These are phyloP conservation scores for Drosophila kanapiae DNA, from an alignment of 1,140 invertebrate species.

Conservation along the genomic window DNA sequence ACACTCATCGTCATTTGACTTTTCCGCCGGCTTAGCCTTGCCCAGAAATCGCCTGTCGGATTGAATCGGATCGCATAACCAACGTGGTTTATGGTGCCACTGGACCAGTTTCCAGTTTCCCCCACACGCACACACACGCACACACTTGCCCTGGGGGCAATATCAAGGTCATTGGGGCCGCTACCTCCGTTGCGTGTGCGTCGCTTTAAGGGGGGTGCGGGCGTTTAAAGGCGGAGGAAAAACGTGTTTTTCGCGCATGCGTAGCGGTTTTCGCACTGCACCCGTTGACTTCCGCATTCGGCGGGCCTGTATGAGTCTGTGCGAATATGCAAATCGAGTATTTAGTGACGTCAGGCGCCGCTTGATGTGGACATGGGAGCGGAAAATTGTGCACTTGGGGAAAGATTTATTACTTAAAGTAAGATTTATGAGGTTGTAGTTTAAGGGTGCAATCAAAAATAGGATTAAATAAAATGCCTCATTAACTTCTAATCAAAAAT, in stretches of 20 bases:
- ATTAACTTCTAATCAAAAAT: too few species aligned
- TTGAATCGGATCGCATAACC: constrained; percentile 45
- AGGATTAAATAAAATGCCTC: too few species aligned
- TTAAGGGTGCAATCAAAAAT: too few species aligned
- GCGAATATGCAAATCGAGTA: constrained; percentile 44
- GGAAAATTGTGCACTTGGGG: constrained; percentile 12
- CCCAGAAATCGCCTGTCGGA: constrained; percentile 42
- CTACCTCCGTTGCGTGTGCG: constrained; percentile 38
- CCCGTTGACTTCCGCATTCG: constrained; percentile 68
- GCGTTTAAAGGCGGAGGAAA: constrained; percentile 1
- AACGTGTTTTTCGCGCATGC: constrained; percentile 71
- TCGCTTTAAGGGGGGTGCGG: background rate
- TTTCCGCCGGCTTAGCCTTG: constrained; percentile 40
- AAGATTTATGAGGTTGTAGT: background rate
- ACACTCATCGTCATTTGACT: constrained; percentile 22
- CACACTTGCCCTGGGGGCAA: constrained; percentile 37
- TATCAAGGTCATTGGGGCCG: constrained; percentile 73
- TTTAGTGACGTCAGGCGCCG: constrained; percentile 36
- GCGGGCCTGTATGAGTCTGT: constrained; percentile 1
- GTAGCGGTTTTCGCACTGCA: constrained; percentile 71
- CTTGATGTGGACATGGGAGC: constrained; percentile 10
- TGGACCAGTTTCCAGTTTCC: constrained; percentile 80
- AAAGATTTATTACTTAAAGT: background rate
- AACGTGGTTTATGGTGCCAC: constrained; percentile 70
- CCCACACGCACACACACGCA: constrained; percentile 19